Conservation (phyloP, 2,113 vertebrate species). For the Bufo bufo region DNA sequence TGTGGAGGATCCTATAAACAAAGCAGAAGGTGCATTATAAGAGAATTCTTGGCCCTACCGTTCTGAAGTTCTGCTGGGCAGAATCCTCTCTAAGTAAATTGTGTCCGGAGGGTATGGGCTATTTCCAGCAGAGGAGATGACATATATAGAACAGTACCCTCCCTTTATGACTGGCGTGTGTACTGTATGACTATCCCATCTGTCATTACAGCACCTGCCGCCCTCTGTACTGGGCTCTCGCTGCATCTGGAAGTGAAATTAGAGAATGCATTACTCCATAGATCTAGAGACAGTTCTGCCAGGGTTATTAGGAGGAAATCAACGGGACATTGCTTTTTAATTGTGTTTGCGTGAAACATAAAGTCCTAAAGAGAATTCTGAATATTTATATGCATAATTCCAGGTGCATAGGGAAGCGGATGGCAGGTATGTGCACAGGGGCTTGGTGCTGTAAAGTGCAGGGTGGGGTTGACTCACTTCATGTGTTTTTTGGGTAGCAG, state of each 20-base stretch:
- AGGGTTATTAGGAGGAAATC: neutral
- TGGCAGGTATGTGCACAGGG: neutral
- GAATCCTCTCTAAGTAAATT: slow-evolving; percentile 62
- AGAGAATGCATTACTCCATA: neutral
- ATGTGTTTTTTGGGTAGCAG: no score
- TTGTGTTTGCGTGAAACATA: neutral
- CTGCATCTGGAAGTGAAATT: slow-evolving; percentile 49
- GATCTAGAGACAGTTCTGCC: neutral
- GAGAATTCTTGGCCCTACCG: slow-evolving; percentile 65
- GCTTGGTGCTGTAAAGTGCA: no score
- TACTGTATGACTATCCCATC: slow-evolving; percentile 62
- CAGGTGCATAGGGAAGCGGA: no score
- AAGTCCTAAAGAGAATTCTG: neutral
- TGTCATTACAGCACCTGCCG: slow-evolving; percentile 65
- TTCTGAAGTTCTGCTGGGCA: slow-evolving; percentile 61
- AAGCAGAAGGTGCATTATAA: slow-evolving; percentile 57
- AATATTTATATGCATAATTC: neutral
- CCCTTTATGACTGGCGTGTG: slow-evolving; percentile 50
- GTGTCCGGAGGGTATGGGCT: slow-evolving; percentile 58
- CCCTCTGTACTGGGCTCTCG: slow-evolving; percentile 64
- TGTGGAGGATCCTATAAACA: neutral
- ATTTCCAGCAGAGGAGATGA: slow-evolving; percentile 65
- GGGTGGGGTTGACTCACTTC: no score
- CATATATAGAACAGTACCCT: slow-evolving; percentile 64
- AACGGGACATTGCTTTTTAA: neutral